Evolutionary conservation across 2,797 vertebrate species (phyloP), one percentile per base, ranked within the genome.

Genomic region (Melopsittacus undulatus): DNA sequence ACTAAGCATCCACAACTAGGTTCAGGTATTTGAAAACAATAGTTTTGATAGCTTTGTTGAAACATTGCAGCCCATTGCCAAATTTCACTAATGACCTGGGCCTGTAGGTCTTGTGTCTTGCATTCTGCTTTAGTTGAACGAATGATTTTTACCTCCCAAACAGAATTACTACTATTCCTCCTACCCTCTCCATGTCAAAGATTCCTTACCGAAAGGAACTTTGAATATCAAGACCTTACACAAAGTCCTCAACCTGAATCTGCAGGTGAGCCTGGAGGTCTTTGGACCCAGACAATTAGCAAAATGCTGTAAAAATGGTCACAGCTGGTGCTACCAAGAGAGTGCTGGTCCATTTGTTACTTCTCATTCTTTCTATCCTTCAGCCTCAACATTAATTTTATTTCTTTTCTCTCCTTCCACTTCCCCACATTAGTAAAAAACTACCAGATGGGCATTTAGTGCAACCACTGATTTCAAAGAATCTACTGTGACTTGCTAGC

Each of bases 391-490:
- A 67, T 2, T 3, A 43, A 14, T 21, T 90, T 52, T 1, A 13
- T 80, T 68, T 86, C 45, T 49, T 83, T 75, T 52, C 51, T 76
- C 29, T 70, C 52, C 48, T 83, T 78, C n/a, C 23, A 27, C 18
- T 74, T 45, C 23, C 24, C 22, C 40, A 5, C 40, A 23, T 42
- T 8, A 73, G 26, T 30, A 83, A 72, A 92, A 66, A 72, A 80
- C 32, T 34, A 67, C 59, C 84, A 94, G 63, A 63, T 20, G 59
- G n/a, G 21, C 63, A 64, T 23, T 73, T 11, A 57, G 51, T 5
- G 32, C 51, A 78, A 23, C 32, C 89, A 54, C 23, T 49, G 85
- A 38, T 73, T 89, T 66, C 83, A 86, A 56, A 90, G 87, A 21
- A 86, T 57, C 54, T 61, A 54, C 32, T 1, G 1, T 21, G 78